Evolutionary conservation across 2,888 invertebrate genomes (phyloP).

Genomic region (Reticulitermes lucifugus): DNA sequence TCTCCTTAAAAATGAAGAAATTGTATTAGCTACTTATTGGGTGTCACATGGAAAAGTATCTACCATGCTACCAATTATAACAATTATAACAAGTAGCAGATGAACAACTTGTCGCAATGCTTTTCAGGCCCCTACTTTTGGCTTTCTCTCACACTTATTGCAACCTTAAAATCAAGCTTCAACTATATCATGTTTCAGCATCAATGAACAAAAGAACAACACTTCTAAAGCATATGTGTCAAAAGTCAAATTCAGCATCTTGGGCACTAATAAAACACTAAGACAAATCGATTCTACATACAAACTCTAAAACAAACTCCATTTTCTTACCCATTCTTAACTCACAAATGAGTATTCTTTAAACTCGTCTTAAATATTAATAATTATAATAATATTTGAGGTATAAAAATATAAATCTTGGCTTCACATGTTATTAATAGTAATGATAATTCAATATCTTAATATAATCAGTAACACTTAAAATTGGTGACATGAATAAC

Average conservation of each 20-base stretch:
- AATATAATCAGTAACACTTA: too few species aligned
- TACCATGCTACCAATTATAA: constrained; percentile 10
- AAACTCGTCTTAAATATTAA: too few species aligned
- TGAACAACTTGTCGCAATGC: constrained; percentile 27
- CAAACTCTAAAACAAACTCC: too few species aligned
- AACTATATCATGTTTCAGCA: neutral
- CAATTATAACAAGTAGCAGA: neutral
- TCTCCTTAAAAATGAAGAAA: constrained; percentile 8
- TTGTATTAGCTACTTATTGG: constrained; percentile 22
- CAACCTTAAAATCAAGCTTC: neutral
- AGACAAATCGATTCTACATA: neutral
- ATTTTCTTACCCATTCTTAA: too few species aligned
- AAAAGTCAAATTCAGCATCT: neutral
- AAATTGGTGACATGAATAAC: too few species aligned
- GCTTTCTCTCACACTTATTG: neutral
- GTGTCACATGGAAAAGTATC: constrained; percentile 32
- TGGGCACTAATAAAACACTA: too few species aligned
- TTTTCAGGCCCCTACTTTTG: neutral
- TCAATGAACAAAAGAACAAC: neutral
- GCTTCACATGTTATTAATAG: too few species aligned
- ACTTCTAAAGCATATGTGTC: neutral
- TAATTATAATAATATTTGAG: too few species aligned
- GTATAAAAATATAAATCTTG: too few species aligned
- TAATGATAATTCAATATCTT: too few species aligned
- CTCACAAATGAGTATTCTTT: too few species aligned